Evolutionary conservation across 2,113 vertebrate genomes (phyloP).

Genomic region (Neotoma lepida): DNA sequence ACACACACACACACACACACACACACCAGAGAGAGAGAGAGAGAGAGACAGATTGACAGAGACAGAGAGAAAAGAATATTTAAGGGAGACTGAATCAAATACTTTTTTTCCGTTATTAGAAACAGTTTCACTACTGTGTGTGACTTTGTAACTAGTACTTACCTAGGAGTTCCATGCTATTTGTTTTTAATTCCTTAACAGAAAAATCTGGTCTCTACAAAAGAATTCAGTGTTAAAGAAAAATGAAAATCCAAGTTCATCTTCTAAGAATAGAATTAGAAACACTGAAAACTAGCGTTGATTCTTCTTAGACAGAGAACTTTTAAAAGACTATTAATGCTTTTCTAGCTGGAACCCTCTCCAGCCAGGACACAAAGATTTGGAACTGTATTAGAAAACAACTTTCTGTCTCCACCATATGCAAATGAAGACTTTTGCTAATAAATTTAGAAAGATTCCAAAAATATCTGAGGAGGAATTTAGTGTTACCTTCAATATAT

Average conservation of each 20-base stretch:
- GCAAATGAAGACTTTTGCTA: neutral
- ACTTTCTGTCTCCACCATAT: slow-evolving; percentile 50
- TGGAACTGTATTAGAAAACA: slow-evolving; percentile 69
- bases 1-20: too few relatives aligned
- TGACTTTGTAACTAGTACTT: slow-evolving; percentile 81
- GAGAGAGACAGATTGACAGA: neutral
- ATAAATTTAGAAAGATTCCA: neutral
- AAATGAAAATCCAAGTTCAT: slow-evolving; percentile 83
- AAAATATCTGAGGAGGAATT: slow-evolving; percentile 21
- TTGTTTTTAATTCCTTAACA: slow-evolving; percentile 84
- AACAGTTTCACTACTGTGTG: slow-evolving; percentile 80
- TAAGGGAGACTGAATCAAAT: slow-evolving; percentile 71
- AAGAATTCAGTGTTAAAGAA: slow-evolving; percentile 83
- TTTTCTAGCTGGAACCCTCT: slow-evolving; percentile 77
- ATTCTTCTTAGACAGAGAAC: slow-evolving; percentile 82
- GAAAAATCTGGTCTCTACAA: slow-evolving; percentile 81
- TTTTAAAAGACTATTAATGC: slow-evolving; percentile 82
- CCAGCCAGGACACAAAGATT: slow-evolving; percentile 64
- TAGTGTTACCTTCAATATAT: neutral
- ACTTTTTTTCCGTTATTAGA: slow-evolving; percentile 71
- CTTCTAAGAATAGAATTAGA: slow-evolving; percentile 85
- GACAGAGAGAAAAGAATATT: neutral
- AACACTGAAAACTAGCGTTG: slow-evolving; percentile 85
- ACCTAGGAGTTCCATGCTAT: slow-evolving; percentile 83
- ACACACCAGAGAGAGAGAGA: neutral